phyloP scores from a whole-genome alignment of 1,140 invertebrate species.

The Cyclargus thomasi region DNA sequence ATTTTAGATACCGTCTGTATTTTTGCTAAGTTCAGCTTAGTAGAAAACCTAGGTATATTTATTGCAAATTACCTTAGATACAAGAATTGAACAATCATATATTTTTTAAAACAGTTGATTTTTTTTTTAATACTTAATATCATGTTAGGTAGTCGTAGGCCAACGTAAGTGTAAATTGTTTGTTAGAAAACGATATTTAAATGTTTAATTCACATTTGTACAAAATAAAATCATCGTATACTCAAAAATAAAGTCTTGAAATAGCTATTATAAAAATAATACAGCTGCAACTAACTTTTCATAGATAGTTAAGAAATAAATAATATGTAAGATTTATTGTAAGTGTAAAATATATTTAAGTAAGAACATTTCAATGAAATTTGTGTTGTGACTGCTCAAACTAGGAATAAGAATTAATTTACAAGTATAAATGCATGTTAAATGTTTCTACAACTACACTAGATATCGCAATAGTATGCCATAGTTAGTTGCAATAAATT shows the following conservation, averaged over 20 bases:
- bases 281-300: neutral
- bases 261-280: neutral
- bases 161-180: too few relatives aligned
- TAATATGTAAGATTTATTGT: neutral
- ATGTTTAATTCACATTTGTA: too few relatives aligned
- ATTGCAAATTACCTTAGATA: too few relatives aligned
- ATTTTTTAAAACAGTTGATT: too few relatives aligned
- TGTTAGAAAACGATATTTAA: too few relatives aligned
- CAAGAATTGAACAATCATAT: too few relatives aligned
- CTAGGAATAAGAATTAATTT: conserved; percentile 5
- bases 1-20: neutral
- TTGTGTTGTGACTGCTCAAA: conserved; percentile 14
- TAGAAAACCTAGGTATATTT: neutral
- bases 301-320: neutral
- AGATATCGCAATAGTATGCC: conserved; percentile 44
- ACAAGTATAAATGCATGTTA: conserved; percentile 14
- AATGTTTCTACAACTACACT: conserved; percentile 16
- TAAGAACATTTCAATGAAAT: neutral
- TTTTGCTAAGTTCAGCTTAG: conserved; percentile 10
- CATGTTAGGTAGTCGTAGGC: too few relatives aligned
- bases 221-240: too few relatives aligned
- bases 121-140: too few relatives aligned
- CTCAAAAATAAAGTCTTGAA: neutral
- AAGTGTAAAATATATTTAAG: conserved; percentile 3
- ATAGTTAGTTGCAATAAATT: conserved; percentile 60